phyloP scores from a whole-genome alignment of 2,888 invertebrate species.

The Meghimatium bilineatum region DNA sequence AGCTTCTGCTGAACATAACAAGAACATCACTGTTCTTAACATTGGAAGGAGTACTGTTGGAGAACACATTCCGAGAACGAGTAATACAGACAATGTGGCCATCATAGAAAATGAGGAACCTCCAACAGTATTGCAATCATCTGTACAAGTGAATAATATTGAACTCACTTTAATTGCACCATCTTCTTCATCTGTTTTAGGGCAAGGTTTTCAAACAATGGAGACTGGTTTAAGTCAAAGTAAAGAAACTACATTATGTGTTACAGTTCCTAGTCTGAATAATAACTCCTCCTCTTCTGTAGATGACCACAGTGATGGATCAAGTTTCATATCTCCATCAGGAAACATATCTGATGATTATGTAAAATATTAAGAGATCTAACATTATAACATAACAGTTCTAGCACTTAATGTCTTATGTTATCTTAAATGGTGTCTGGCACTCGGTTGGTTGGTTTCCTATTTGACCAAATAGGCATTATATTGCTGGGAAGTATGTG shows the following conservation, averaged over 20 bases:
- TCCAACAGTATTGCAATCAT: neutral
- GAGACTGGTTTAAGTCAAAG: neutral
- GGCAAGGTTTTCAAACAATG: neutral
- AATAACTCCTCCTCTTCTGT: too few relatives aligned
- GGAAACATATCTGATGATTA: neutral
- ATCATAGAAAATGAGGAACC: neutral
- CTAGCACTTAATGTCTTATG: neutral
- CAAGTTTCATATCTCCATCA: neutral
- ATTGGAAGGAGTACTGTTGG: neutral
- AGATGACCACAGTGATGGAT: neutral
- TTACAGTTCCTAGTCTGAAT: too few relatives aligned
- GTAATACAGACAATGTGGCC: neutral
- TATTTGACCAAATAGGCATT: too few relatives aligned
- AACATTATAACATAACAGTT: neutral
- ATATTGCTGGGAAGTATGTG: too few relatives aligned
- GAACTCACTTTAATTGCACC: neutral
- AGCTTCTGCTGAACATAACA: too few relatives aligned
- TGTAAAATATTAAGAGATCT: neutral
- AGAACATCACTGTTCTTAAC: neutral
- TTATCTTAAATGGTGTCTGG: too few relatives aligned
- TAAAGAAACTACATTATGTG: too few relatives aligned
- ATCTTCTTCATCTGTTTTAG: slow-evolving; percentile 1
- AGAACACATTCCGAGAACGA: neutral
- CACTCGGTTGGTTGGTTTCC: too few relatives aligned
- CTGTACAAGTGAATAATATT: neutral